Base-by-base conservation (phyloP, 1,140 invertebrate species). In the Calliopsis andreniformis region DNA sequence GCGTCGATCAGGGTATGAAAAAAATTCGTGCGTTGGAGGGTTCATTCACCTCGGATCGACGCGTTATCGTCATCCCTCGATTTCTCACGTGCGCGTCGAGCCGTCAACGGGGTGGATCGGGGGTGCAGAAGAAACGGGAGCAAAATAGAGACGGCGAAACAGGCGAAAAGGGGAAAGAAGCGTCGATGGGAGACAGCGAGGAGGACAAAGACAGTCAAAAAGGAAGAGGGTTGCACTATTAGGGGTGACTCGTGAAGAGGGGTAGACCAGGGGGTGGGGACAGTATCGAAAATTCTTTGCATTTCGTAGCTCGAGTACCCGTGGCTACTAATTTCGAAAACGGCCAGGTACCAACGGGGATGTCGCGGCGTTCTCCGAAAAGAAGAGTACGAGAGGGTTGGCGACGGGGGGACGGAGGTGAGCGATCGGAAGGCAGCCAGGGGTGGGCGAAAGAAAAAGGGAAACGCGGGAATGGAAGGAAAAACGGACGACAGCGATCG, bases 301-400 rank as follows among this genome's bases (percentile, higher is more conserved):
- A 55, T 81, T 78, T 81, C 80, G 78, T 72, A 71, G 61, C 66
- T n/a, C 64, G 77, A 56, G 76, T 43, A 82, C 68, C 56, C 68
- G 75, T 69, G 67, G 79, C 76, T 83, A 83, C 81, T 83, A 83
- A 83, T 83, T 83, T 83, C 76, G 81, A 78, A 72, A 78, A 69
- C 69, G 39, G 30, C 49, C 51, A 56, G 71, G 62, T 56, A 43
- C n/a, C 23, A 45, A 30, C 45, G 35, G 42, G 58, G 75, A 71
- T 68, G 70, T 77, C 71, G 69, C n/a, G 63, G 69, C 35, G 35
- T 10, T 39, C 35, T n/a, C n/a, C n/a, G n/a, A n/a, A n/a, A n/a
- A n/a, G n/a, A n/a, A n/a, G n/a, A n/a, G n/a, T n/a, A n/a, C n/a
- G n/a, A n/a, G n/a, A n/a, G n/a, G n/a, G n/a, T n/a, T n/a, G 63